These are phyloP conservation scores for Drosophila tanythrix DNA, from an alignment of 2,888 invertebrate species.

Conservation along the genomic window DNA sequence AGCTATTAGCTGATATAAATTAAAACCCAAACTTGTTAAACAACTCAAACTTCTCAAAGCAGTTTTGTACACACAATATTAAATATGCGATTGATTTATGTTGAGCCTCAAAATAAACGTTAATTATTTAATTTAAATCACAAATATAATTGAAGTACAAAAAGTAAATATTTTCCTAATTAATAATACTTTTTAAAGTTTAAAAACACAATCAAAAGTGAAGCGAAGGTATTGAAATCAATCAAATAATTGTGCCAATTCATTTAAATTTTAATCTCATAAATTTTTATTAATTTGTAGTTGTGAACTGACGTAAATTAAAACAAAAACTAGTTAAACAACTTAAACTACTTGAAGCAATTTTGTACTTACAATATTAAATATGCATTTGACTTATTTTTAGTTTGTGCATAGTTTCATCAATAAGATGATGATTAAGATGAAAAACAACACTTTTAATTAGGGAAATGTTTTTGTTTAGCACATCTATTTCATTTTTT, in stretches of 20 bases:
- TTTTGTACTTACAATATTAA: neutral
- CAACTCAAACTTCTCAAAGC: neutral
- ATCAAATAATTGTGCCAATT: neutral
- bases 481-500: neutral
- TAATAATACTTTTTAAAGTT: neutral
- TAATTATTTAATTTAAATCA: neutral
- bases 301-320: neutral
- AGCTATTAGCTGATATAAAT: neutral
- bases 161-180: neutral
- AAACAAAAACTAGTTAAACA: neutral
- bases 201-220: neutral
- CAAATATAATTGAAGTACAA: neutral
- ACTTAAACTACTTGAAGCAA: neutral
- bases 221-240: neutral
- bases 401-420: neutral
- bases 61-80: no score
- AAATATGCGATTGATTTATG: neutral
- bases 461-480: neutral
- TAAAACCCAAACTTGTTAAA: neutral
- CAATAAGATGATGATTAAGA: neutral
- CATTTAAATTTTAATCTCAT: neutral
- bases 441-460: neutral
- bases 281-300: neutral
- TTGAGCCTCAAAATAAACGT: neutral
- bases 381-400: neutral